Percentiles rank a stretch among this genome's conserved stretches.
Evolutionary conservation across 2,888 invertebrate species (phyloP).

Genomic region (Tetranychus truncatus): DNA sequence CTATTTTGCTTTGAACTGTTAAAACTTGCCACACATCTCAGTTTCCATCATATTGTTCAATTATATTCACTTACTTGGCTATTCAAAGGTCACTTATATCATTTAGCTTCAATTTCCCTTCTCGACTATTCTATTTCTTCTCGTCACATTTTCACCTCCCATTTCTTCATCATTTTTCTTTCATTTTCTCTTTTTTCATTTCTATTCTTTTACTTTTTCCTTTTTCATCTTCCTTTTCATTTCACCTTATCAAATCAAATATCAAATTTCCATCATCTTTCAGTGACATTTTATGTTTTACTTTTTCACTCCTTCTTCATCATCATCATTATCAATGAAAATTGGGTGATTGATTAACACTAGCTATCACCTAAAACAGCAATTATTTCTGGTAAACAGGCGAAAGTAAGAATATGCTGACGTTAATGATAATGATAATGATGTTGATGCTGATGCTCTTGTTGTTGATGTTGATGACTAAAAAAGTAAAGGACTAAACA

Average conservation of each 20-base stretch:
- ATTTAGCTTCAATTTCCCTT: neutral
- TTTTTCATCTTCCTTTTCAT: no score
- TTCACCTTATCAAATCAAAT: no score
- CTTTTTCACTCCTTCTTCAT: neutral
- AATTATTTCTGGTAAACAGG: no score
- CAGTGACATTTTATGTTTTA: neutral
- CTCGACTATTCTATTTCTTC: no score
- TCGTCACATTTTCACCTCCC: no score
- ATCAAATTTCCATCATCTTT: neutral
- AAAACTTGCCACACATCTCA: no score
- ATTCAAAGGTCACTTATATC: conserved; percentile 1
- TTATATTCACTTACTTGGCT: neutral
- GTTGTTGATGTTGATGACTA: neutral
- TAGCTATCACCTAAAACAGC: no score
- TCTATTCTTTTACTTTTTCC: neutral
- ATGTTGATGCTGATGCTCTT: neutral
- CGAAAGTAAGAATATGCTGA: no score
- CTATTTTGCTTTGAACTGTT: neutral
- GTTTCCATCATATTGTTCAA: no score
- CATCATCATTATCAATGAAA: neutral
- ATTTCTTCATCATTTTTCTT: neutral
- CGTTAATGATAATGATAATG: neutral
- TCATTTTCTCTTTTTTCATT: neutral
- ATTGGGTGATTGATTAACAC: no score
- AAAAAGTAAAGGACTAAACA: neutral